These are phyloP conservation scores for Labrus mixtus DNA, from an alignment of 2,113 vertebrate species.

Conservation along the genomic window DNA sequence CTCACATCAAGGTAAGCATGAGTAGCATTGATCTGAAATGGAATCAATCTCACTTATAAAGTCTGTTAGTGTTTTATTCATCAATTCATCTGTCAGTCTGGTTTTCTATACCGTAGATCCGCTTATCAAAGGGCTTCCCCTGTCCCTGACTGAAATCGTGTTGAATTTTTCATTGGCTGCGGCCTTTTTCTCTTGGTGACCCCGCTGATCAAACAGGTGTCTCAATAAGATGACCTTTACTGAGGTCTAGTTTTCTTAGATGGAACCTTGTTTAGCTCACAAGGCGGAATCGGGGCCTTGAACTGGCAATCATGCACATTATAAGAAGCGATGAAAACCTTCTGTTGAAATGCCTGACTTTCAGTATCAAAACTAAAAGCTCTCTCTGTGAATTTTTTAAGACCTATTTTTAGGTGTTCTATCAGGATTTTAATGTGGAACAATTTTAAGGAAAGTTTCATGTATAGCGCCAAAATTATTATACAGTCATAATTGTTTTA, in stretches of 20 bases:
- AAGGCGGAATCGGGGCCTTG: too few relatives aligned
- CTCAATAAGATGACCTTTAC: slow-evolving; percentile 45
- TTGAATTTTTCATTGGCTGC: slow-evolving; percentile 64
- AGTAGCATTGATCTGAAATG: slow-evolving; percentile 71
- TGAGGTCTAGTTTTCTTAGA: slow-evolving; percentile 16
- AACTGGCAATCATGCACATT: too few relatives aligned
- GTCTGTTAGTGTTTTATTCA: slow-evolving; percentile 78
- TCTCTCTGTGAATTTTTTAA: too few relatives aligned
- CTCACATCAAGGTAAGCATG: slow-evolving; percentile 73
- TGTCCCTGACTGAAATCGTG: slow-evolving; percentile 66
- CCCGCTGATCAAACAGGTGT: slow-evolving; percentile 52
- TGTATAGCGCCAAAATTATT: too few relatives aligned
- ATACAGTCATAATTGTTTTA: too few relatives aligned
- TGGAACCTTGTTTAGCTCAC: background rate
- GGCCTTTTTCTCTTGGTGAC: slow-evolving; percentile 53
- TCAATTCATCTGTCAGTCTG: slow-evolving; percentile 66
- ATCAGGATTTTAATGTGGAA: too few relatives aligned
- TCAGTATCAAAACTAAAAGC: too few relatives aligned
- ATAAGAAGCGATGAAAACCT: too few relatives aligned
- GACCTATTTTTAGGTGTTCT: too few relatives aligned
- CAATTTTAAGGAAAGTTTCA: too few relatives aligned
- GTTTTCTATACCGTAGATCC: slow-evolving; percentile 59
- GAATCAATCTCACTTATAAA: slow-evolving; percentile 72
- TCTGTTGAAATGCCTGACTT: too few relatives aligned
- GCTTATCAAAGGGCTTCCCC: slow-evolving; percentile 54